Evolutionary conservation across 1,140 invertebrate species (phyloP).

Genomic region (Drosophila varians): DNA sequence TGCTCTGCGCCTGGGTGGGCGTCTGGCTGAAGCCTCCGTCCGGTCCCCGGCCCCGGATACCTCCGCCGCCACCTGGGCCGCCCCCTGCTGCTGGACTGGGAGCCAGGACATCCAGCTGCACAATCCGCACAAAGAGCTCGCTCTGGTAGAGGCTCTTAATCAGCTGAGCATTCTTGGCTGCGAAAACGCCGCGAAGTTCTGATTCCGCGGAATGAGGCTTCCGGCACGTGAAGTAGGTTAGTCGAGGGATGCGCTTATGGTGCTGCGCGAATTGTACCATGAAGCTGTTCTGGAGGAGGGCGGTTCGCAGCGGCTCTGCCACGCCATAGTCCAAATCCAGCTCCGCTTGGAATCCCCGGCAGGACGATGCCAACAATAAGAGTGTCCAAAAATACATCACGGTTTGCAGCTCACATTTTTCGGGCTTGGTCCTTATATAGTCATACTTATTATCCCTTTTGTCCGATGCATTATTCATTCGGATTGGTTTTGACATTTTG

Average conservation of each 20-base stretch:
- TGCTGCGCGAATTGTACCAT: constrained; percentile 52
- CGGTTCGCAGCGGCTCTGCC: constrained; percentile 33
- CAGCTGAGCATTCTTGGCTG: constrained; percentile 65
- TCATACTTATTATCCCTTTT: background rate
- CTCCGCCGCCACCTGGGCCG: background rate
- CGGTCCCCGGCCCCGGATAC: constrained; percentile 16
- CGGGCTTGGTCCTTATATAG: constrained; percentile 10
- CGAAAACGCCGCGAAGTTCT: constrained; percentile 49
- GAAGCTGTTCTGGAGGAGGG: constrained; percentile 48
- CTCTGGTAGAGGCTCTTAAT: constrained; percentile 59
- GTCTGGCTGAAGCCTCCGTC: constrained; percentile 20
- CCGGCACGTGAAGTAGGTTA: constrained; percentile 78
- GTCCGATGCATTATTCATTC: constrained; percentile 43
- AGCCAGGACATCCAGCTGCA: constrained; percentile 62
- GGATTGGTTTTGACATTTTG: constrained; percentile 51
- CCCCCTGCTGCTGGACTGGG: constrained; percentile 8
- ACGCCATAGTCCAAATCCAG: constrained; percentile 5
- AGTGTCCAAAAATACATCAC: constrained; percentile 27
- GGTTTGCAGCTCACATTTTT: constrained; percentile 3
- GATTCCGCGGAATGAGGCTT: constrained; percentile 26
- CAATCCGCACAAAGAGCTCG: constrained; percentile 68
- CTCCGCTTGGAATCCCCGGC: background rate
- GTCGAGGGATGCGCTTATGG: constrained; percentile 74
- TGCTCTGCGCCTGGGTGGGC: constrained; percentile 32
- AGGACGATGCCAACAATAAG: constrained; percentile 12